Conservation (phyloP, 2,888 invertebrate genomes). For the Cantharis rustica region DNA sequence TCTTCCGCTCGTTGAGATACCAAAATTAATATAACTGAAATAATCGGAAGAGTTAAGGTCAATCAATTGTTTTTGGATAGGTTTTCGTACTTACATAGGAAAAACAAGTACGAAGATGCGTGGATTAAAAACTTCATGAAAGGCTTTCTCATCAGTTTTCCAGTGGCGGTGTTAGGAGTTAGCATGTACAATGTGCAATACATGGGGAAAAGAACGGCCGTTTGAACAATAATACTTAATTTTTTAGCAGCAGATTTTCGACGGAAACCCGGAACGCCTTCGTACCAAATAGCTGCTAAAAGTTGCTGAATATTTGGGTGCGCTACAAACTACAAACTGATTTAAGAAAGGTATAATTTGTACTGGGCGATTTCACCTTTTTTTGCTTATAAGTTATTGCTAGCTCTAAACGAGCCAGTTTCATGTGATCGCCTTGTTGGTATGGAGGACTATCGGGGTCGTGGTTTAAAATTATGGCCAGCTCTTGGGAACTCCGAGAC, state of each 20-base stretch:
- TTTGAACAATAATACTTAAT: constrained; percentile 67
- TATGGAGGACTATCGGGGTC: constrained; percentile 76
- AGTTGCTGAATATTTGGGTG: constrained; percentile 95
- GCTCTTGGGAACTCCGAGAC: constrained; percentile 88
- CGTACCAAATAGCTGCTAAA: constrained; percentile 91
- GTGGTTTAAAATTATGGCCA: constrained; percentile 92
- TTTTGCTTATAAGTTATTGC: constrained; percentile 96
- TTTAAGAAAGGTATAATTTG: constrained; percentile 7
- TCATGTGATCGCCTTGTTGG: constrained; percentile 81
- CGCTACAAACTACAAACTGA: constrained; percentile 80
- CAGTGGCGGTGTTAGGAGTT: constrained; percentile 79
- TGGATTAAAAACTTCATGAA: constrained; percentile 97
- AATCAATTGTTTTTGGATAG: too few species aligned
- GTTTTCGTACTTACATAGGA: constrained; percentile 75
- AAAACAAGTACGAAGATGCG: constrained; percentile 91
- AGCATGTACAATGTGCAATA: constrained; percentile 86
- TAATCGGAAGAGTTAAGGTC: neutral
- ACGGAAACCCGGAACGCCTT: constrained; percentile 92
- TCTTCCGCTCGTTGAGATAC: constrained; percentile 90
- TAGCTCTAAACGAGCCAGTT: constrained; percentile 81
- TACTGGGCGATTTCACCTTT: constrained; percentile 64
- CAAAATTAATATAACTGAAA: constrained; percentile 84
- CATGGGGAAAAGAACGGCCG: constrained; percentile 84
- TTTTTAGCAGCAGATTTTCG: constrained; percentile 77
- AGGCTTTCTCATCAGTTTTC: constrained; percentile 86